These are phyloP conservation scores for Elaphurus davidianus DNA, from an alignment of 2,113 vertebrate genomes.

Conservation along the genomic window DNA sequence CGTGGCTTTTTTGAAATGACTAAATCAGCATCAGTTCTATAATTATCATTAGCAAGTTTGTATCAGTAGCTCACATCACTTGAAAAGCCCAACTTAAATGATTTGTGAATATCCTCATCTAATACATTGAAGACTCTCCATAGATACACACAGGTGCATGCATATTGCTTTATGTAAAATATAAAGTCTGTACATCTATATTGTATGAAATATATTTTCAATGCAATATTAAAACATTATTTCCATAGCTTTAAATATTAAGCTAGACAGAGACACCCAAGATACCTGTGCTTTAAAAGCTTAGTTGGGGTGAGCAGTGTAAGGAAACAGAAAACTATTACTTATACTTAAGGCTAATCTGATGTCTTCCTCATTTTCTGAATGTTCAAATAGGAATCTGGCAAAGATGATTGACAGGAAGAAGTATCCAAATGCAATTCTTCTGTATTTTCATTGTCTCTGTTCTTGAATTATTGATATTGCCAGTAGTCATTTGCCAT, in stretches of 20 bases:
- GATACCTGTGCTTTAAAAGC: slow-evolving; percentile 57
- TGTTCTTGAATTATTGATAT: slow-evolving; percentile 85
- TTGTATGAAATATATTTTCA: slow-evolving; percentile 68
- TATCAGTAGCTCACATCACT: slow-evolving; percentile 84
- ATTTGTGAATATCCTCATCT: slow-evolving; percentile 85
- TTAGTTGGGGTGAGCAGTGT: slow-evolving; percentile 37
- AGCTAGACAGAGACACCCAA: slow-evolving; percentile 8
- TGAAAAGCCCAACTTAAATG: slow-evolving; percentile 86
- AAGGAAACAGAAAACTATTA: slow-evolving; percentile 69
- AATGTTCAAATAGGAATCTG: slow-evolving; percentile 70
- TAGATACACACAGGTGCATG: slow-evolving; percentile 64
- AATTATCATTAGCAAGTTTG: slow-evolving; percentile 94
- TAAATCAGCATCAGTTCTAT: slow-evolving; percentile 95
- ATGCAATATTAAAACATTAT: slow-evolving; percentile 57
- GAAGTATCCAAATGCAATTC: slow-evolving; percentile 77
- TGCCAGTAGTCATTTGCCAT: slow-evolving; percentile 82
- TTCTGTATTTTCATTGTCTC: slow-evolving; percentile 80
- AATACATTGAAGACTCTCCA: slow-evolving; percentile 73
- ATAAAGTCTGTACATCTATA: slow-evolving; percentile 50
- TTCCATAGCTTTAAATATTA: slow-evolving; percentile 63
- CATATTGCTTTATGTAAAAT: slow-evolving; percentile 60
- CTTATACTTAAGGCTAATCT: slow-evolving; percentile 57
- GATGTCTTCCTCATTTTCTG: slow-evolving; percentile 74
- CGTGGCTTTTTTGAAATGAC: slow-evolving; percentile 92
- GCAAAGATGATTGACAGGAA: slow-evolving; percentile 79